These are phyloP conservation scores for Emydura subglobosa DNA, from an alignment of 2,113 vertebrate species.

Conservation along the genomic window DNA sequence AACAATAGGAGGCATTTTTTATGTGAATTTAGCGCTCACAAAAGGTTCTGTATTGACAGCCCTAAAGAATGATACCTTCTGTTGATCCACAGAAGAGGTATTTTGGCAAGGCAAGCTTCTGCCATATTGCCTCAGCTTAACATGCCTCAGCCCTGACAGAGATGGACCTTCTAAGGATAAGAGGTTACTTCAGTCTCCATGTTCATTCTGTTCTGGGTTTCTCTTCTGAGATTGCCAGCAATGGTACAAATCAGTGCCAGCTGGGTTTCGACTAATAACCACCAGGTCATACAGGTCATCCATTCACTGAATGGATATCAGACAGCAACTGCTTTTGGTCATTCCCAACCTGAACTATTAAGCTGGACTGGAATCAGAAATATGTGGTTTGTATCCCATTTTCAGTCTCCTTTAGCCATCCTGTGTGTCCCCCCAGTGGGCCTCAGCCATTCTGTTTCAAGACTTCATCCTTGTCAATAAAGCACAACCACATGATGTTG, in stretches of 20 bases:
- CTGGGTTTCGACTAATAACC: not conserved
- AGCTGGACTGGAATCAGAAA: not conserved
- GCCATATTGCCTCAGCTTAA: not conserved
- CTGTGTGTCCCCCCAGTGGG: not conserved
- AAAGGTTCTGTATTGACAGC: not conserved
- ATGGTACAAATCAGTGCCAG: not conserved
- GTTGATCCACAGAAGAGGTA: not conserved
- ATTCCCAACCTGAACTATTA: not conserved
- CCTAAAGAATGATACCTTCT: not conserved
- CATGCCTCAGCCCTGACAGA: not conserved
- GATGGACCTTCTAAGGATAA: not conserved
- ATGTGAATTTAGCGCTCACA: not conserved
- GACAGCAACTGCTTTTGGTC: not conserved
- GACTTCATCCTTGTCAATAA: conserved; percentile 76
- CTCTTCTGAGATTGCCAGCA: not conserved
- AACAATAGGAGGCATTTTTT: not conserved
- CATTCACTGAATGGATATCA: not conserved
- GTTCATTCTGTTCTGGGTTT: not conserved
- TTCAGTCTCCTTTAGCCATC: not conserved
- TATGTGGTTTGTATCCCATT: not conserved
- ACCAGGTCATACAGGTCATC: not conserved
- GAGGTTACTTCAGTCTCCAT: not conserved
- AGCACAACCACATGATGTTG: conserved; percentile 79
- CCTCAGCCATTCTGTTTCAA: not conserved
- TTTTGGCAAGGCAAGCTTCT: not conserved